phyloP scores from a whole-genome alignment of 53 echinoderm and acorn worm species.

The Holothuria scabra region DNA sequence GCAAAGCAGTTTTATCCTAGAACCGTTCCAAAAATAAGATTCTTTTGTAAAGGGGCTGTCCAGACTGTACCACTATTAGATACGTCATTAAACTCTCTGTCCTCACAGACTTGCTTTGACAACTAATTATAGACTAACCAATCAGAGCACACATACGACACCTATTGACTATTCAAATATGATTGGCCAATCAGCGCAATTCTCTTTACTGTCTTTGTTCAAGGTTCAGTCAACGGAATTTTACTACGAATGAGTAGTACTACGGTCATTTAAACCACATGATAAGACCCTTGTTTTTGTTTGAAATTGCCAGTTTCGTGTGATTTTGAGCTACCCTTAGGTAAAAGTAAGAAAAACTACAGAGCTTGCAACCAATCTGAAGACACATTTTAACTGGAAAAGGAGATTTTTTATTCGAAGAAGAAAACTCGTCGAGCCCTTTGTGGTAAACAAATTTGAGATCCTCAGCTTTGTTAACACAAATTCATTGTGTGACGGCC shows the following conservation, averaged over 20 bases:
- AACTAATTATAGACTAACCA: constrained; percentile 73
- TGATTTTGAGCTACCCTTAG: neutral
- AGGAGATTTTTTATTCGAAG: neutral
- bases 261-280: constrained; percentile 54
- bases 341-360: neutral
- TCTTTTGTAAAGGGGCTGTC: constrained; percentile 2
- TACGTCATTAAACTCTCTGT: neutral
- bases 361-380: too few species aligned
- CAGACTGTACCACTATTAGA: constrained; percentile 28
- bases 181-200: constrained; percentile 70
- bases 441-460: constrained; percentile 18
- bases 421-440: neutral
- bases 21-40: constrained; percentile 9
- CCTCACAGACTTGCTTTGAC: constrained; percentile 78
- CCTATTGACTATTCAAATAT: constrained; percentile 58
- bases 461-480: constrained; percentile 34
- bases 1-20: too few species aligned
- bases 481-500: constrained; percentile 44
- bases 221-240: constrained; percentile 94
- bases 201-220: constrained; percentile 95
- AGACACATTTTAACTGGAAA: too few species aligned
- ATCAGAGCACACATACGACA: constrained; percentile 65
- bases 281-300: constrained; percentile 58
- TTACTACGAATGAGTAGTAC: constrained; percentile 88
- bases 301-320: constrained; percentile 50